Conservation (phyloP, 2,888 invertebrate genomes). For the Tipula vernalis region DNA sequence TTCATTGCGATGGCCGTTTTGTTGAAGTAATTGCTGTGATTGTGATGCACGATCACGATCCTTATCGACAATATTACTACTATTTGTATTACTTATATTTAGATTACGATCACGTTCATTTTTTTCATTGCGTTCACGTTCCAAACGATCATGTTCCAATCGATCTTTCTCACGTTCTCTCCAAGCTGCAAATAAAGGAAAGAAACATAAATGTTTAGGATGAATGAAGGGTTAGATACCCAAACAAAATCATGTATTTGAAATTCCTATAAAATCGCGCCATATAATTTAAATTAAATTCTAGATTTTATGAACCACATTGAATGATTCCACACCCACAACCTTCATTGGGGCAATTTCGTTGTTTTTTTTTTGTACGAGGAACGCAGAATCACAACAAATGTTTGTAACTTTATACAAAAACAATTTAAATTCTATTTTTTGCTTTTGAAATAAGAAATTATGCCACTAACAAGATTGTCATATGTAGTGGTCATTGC, state of each 20-base stretch:
- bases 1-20: slow-evolving; percentile 53
- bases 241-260: background rate
- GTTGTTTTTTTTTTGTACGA: no score
- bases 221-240: background rate
- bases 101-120: slow-evolving; percentile 20
- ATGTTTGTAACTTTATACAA: no score
- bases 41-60: slow-evolving; percentile 7
- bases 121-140: slow-evolving; percentile 19
- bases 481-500: background rate
- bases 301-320: no score
- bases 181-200: slow-evolving; percentile 6
- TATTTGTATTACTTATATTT: slow-evolving; percentile 20
- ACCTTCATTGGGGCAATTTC: no score
- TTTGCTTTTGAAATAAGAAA: background rate
- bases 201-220: background rate
- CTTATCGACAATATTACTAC: slow-evolving; percentile 15
- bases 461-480: background rate
- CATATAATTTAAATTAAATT: no score
- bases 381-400: no score
- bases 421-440: no score
- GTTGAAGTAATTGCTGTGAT: slow-evolving; percentile 19
- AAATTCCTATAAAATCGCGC: background rate
- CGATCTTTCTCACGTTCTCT: slow-evolving; percentile 19
- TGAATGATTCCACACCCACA: no score
- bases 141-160: slow-evolving; percentile 17